phyloP scores from a whole-genome alignment of 2,113 vertebrate species.

The Sceloporus tristichus region DNA sequence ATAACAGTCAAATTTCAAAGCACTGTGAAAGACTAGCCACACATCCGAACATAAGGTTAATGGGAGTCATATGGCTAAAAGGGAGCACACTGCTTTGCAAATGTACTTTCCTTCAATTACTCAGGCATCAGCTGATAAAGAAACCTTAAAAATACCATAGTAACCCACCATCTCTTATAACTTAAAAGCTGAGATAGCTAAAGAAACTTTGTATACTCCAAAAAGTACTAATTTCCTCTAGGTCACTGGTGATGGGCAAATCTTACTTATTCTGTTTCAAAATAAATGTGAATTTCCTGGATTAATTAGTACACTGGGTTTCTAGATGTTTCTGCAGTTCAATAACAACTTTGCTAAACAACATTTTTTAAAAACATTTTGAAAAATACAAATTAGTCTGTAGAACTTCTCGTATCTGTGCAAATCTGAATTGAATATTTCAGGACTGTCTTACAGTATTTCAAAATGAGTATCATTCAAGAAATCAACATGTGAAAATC shows the following conservation, averaged over 20 bases:
- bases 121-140: conserved; percentile 23
- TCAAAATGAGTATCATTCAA: neutral
- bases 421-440: no score
- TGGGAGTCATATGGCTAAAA: conserved; percentile 41
- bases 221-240: neutral
- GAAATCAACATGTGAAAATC: neutral
- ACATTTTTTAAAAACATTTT: neutral
- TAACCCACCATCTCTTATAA: neutral
- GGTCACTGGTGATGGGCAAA: neutral
- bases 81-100: neutral
- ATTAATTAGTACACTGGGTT: neutral
- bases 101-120: neutral
- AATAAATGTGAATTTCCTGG: no score
- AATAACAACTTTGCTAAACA: neutral
- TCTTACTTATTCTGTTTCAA: no score
- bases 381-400: no score
- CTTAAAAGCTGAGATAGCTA: neutral
- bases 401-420: no score
- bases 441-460: no score
- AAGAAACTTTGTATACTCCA: neutral
- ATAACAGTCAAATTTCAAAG: conserved; percentile 2
- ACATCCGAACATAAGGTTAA: conserved; percentile 21
- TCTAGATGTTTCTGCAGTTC: neutral
- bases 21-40: neutral
- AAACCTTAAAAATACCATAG: neutral